Conservation (phyloP, 1,140 invertebrate species). For the Onthophagus taurus region DNA sequence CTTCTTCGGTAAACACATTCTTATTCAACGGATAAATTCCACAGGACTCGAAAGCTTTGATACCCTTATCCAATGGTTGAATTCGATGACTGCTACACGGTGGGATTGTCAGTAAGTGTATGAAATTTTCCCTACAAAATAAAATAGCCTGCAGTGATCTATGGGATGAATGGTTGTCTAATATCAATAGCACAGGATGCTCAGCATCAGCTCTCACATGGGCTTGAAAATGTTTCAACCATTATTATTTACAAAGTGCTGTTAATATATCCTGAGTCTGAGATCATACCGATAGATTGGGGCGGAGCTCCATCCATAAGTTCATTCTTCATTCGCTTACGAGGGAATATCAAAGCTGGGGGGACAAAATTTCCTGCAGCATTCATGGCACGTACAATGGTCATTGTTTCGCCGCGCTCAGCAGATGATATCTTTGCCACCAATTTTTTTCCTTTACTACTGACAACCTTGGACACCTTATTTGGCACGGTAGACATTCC, state of each 20-base stretch:
- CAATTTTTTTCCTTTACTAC: conserved; percentile 7
- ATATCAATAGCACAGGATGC: conserved; percentile 13
- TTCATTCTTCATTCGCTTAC: conserved; percentile 28
- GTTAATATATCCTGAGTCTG: conserved; percentile 10
- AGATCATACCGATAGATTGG: conserved; percentile 8
- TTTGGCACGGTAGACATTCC: conserved; percentile 11
- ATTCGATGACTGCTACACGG: conserved; percentile 15
- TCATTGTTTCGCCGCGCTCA: conserved; percentile 6
- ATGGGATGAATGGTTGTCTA: conserved; percentile 17
- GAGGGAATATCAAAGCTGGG: conserved; percentile 29
- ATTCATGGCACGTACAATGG: conserved; percentile 1
- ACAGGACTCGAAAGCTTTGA: conserved; percentile 28
- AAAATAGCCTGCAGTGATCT: conserved; percentile 4
- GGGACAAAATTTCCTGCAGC: conserved; percentile 8
- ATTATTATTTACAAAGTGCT: conserved; percentile 12
- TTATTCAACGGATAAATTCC: conserved; percentile 34
- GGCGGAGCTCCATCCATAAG: conserved; percentile 25
- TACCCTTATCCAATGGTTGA: conserved; percentile 22
- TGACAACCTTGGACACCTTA: conserved; percentile 3
- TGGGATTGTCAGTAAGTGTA: conserved; percentile 11
- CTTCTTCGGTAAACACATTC: conserved; percentile 32
- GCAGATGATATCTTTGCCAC: conserved; percentile 5
- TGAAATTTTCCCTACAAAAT: conserved; percentile 7
- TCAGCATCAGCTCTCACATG: conserved; percentile 11
- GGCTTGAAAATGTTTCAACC: conserved; percentile 16